These are phyloP conservation scores for Diorhabda carinulata DNA, from an alignment of 1,140 invertebrate genomes.

Conservation along the genomic window DNA sequence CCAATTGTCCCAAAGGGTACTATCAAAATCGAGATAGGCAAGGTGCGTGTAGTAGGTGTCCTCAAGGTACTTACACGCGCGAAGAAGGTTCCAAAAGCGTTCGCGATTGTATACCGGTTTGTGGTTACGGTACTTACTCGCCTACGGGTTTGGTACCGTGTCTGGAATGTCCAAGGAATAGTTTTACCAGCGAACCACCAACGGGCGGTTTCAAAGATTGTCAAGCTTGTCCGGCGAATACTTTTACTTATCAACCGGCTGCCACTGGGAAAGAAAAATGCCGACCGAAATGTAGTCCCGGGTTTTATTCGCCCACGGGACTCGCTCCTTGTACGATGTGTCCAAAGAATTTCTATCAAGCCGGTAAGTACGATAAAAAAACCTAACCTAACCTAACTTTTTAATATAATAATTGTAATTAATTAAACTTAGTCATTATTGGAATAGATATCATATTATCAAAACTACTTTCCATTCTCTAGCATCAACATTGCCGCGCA, in stretches of 20 bases:
- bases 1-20: conserved; percentile 82
- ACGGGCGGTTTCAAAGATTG: conserved; percentile 91
- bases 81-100: conserved; percentile 84
- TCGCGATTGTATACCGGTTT: conserved; percentile 85
- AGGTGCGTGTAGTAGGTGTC: conserved; percentile 83
- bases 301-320: conserved; percentile 91
- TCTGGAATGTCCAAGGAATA: conserved; percentile 90
- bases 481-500: no score
- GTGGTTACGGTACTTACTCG: conserved; percentile 93
- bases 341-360: conserved; percentile 89
- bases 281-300: conserved; percentile 85
- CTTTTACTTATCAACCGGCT: conserved; percentile 88
- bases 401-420: no score
- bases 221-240: conserved; percentile 84
- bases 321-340: conserved; percentile 92
- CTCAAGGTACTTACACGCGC: conserved; percentile 85
- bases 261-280: conserved; percentile 81
- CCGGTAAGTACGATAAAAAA: conserved; percentile 37
- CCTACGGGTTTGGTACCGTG: conserved; percentile 92
- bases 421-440: no score
- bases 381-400: no score
- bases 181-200: conserved; percentile 83
- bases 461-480: no score
- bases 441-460: no score
- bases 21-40: conserved; percentile 91